phyloP scores from a whole-genome alignment of 2,888 invertebrate genomes.

The Silvanus unidentatus region DNA sequence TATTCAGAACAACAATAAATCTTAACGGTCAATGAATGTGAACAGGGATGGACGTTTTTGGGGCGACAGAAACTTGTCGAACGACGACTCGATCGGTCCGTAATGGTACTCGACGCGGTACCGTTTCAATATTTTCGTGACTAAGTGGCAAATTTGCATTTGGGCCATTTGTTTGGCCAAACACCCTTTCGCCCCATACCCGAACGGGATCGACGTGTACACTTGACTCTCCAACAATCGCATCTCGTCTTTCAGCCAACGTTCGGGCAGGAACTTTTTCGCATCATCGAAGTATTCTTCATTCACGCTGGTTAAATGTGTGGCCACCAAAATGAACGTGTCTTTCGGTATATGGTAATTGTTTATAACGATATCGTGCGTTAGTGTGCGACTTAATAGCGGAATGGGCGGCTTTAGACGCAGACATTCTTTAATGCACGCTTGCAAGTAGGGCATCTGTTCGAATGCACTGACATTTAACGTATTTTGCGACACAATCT shows the following conservation, averaged over 20 bases:
- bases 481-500: conserved; percentile 45
- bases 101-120: conserved; percentile 63
- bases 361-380: conserved; percentile 55
- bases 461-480: conserved; percentile 34
- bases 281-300: conserved; percentile 64
- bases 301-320: conserved; percentile 54
- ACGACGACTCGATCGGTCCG: conserved; percentile 55
- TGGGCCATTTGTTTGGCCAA: conserved; percentile 58
- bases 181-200: conserved; percentile 58
- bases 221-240: conserved; percentile 37
- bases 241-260: conserved; percentile 52
- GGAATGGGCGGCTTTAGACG: conserved; percentile 62
- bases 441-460: conserved; percentile 53
- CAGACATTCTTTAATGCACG: conserved; percentile 60
- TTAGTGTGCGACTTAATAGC: conserved; percentile 54
- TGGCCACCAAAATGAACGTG: conserved; percentile 61
- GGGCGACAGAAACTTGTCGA: conserved; percentile 55
- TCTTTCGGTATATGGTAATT: conserved; percentile 53
- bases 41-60: conserved; percentile 55
- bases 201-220: conserved; percentile 60
- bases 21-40: conserved; percentile 55
- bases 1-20: too few species aligned
- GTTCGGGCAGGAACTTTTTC: conserved; percentile 55
- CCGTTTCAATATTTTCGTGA: conserved; percentile 54
- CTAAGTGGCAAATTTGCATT: conserved; percentile 53